A percentile compares a stretch with the other conserved stretches of the same genome.
phyloP scores from a whole-genome alignment of 1,140 invertebrate species.

The Caenorhabditis remanei region DNA sequence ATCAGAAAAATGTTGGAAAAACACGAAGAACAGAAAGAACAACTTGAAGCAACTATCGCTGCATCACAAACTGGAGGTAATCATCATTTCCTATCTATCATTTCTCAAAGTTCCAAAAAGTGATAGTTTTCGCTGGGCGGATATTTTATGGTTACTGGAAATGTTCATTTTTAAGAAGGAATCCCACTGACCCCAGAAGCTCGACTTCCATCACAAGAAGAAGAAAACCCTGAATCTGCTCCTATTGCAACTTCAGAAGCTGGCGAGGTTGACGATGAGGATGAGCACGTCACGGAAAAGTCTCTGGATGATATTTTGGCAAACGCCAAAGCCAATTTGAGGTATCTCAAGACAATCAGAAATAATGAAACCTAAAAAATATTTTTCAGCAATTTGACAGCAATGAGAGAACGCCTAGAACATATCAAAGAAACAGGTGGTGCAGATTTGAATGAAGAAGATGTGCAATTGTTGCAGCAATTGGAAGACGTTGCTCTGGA shows the following conservation, averaged over 20 bases:
- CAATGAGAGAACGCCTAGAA: conserved; percentile 56
- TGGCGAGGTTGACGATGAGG: not conserved
- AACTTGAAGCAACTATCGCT: not conserved
- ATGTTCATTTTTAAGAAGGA: not conserved
- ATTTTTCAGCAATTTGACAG: conserved; percentile 57
- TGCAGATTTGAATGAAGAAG: conserved; percentile 50
- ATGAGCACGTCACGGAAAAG: conserved; percentile 8
- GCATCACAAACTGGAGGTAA: not conserved
- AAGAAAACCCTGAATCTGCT: not conserved
- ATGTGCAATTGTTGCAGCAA: not conserved
- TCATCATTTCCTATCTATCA: not conserved
- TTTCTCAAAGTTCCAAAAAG: not conserved
- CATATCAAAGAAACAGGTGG: conserved; percentile 43
- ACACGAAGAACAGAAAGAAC: not conserved
- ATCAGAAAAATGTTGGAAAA: conserved; percentile 35
- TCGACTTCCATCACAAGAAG: not conserved
- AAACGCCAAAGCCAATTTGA: conserved; percentile 8
- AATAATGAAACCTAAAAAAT: not conserved
- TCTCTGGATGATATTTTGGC: conserved; percentile 38
- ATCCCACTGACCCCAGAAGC: not conserved
- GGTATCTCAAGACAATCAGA: not conserved
- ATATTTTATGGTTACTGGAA: not conserved
- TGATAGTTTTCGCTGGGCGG: not conserved
- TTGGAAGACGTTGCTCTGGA: not conserved
- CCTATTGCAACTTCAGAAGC: not conserved